A percentile compares a stretch with the other conserved stretches of the same genome.
Evolutionary conservation across 2,888 invertebrate genomes (phyloP).

Genomic region (Cyrtodaria siliqua): DNA sequence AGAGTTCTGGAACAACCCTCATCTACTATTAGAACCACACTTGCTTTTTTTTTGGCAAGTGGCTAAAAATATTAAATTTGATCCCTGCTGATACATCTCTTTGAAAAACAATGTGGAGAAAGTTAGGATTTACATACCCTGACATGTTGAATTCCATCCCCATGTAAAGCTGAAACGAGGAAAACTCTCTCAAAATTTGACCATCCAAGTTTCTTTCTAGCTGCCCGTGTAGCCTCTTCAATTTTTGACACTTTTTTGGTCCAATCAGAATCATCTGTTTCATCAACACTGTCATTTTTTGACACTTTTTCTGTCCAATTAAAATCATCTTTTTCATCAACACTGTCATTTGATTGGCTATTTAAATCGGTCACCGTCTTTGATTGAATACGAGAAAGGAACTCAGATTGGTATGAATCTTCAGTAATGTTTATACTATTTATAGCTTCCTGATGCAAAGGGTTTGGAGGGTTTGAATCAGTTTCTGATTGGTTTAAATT

Average conservation of each 20-base stretch:
- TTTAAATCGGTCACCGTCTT: not conserved
- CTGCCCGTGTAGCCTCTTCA: constrained; percentile 34
- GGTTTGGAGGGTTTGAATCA: no score
- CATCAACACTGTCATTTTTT: not conserved
- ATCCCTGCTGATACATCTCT: no score
- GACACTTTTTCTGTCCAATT: constrained; percentile 33
- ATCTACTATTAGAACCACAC: no score
- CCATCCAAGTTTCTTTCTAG: constrained; percentile 88
- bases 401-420: constrained; percentile 34
- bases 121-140: no score
- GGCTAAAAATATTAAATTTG: no score
- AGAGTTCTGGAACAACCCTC: no score
- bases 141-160: constrained; percentile 91
- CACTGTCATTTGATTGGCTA: not conserved
- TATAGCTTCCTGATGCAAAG: not conserved
- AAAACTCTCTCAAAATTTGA: constrained; percentile 95
- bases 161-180: constrained; percentile 94
- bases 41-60: no score
- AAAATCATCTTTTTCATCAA: not conserved
- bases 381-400: constrained; percentile 18
- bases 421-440: not conserved
- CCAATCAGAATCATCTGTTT: constrained; percentile 11
- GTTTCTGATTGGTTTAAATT: constrained; percentile 2
- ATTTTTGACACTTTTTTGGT: constrained; percentile 24
- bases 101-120: no score